These are phyloP conservation scores for Vulpes lagopus DNA, from an alignment of 2,113 vertebrate species.

Conservation along the genomic window DNA sequence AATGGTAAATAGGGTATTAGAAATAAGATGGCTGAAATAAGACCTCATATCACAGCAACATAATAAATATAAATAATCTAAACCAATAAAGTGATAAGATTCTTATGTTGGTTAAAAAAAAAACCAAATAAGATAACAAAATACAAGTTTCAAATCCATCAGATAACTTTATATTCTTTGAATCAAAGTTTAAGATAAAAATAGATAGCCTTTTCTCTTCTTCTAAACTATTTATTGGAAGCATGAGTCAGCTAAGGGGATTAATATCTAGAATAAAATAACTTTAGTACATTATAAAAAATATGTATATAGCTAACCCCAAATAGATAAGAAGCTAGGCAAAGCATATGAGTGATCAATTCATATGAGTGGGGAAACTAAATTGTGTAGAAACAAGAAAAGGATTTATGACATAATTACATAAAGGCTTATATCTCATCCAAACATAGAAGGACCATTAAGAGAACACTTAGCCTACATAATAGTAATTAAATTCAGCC, in stretches of 20 bases:
- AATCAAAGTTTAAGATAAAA: conserved; percentile 40
- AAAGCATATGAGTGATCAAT: background rate
- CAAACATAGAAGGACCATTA: background rate
- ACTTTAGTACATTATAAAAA: background rate
- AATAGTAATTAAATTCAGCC: background rate
- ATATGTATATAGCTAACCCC: background rate
- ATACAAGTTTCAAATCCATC: background rate
- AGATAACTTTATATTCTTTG: background rate
- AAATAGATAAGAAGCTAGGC: background rate
- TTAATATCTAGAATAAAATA: conserved; percentile 35
- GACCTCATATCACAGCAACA: background rate
- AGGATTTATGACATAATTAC: background rate
- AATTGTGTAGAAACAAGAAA: background rate
- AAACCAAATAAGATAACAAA: background rate
- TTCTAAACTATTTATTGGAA: conserved; percentile 27
- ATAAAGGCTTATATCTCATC: background rate
- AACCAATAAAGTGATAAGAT: background rate
- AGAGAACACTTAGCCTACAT: background rate
- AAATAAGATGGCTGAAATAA: background rate
- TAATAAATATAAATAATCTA: background rate
- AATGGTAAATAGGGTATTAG: background rate
- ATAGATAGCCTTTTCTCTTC: background rate
- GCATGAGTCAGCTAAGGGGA: background rate
- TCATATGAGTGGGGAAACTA: background rate
- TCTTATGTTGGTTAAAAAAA: background rate